These are phyloP conservation scores for Ecliptopera silaceata DNA, from an alignment of 2,888 invertebrate genomes.

Conservation along the genomic window DNA sequence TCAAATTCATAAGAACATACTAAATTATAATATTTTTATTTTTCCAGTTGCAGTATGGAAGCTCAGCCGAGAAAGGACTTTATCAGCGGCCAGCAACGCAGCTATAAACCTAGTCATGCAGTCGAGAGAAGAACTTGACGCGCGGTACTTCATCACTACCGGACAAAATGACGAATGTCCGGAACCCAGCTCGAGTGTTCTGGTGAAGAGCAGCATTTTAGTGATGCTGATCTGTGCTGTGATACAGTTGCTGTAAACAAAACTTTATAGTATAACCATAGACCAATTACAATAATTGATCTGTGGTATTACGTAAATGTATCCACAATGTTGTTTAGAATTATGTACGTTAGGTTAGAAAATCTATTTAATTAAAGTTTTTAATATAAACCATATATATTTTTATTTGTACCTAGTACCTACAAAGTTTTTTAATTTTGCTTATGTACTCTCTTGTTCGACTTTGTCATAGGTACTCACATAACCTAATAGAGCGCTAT, in stretches of 20 bases:
- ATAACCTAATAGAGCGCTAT: too few species aligned
- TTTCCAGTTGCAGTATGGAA: constrained; percentile 68
- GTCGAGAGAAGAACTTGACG: constrained; percentile 53
- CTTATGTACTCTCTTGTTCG: too few species aligned
- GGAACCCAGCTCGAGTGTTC: constrained; percentile 60
- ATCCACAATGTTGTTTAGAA: background rate
- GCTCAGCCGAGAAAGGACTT: constrained; percentile 58
- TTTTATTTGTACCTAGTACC: too few species aligned
- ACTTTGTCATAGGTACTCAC: too few species aligned
- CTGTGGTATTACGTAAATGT: background rate
- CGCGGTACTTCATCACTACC: constrained; percentile 57
- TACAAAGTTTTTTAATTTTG: too few species aligned
- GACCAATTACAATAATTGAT: too few species aligned
- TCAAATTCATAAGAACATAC: too few species aligned
- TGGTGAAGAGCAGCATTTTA: constrained; percentile 65
- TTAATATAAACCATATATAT: too few species aligned
- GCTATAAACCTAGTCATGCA: constrained; percentile 50
- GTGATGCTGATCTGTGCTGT: constrained; percentile 56
- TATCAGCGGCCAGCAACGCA: constrained; percentile 39
- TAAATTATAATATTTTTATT: too few species aligned
- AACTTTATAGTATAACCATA: too few species aligned
- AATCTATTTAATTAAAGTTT: too few species aligned
- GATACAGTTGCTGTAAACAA: constrained; percentile 44
- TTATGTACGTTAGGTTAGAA: background rate
- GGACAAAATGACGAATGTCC: constrained; percentile 57